Evolutionary conservation across 1,140 invertebrate genomes (phyloP).

Genomic region (Neocloeon triangulifer): DNA sequence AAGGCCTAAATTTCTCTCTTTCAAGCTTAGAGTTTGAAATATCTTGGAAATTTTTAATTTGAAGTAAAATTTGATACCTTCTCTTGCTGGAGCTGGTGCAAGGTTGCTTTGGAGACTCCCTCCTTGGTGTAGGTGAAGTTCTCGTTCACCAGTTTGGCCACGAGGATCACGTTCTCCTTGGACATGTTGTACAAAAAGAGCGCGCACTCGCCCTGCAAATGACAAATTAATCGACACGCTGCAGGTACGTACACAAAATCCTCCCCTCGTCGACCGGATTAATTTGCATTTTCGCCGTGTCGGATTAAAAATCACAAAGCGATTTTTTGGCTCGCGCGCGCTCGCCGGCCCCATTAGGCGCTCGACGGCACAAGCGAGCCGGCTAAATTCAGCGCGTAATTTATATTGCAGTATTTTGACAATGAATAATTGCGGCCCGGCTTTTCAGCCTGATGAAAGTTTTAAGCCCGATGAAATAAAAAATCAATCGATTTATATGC

Average conservation of each 20-base stretch:
- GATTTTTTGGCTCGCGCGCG: too few relatives aligned
- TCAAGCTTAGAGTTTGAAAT: too few relatives aligned
- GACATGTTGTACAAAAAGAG: slow-evolving; percentile 62
- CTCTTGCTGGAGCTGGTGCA: slow-evolving; percentile 32
- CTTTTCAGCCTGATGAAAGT: slow-evolving; percentile 1
- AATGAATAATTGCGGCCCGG: neutral
- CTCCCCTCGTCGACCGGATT: neutral
- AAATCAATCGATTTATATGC: slow-evolving; percentile 7
- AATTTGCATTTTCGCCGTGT: neutral
- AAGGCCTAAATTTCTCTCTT: too few relatives aligned
- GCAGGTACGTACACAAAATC: neutral
- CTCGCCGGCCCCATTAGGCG: too few relatives aligned
- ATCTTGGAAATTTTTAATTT: too few relatives aligned
- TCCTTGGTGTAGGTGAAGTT: slow-evolving; percentile 19
- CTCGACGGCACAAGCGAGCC: too few relatives aligned
- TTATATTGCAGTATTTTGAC: too few relatives aligned
- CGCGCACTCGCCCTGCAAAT: slow-evolving; percentile 53
- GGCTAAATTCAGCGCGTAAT: too few relatives aligned
- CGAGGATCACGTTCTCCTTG: slow-evolving; percentile 66
- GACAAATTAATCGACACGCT: too few relatives aligned
- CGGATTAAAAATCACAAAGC: too few relatives aligned
- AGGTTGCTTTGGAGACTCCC: slow-evolving; percentile 13
- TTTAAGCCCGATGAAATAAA: neutral
- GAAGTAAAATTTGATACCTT: too few relatives aligned
- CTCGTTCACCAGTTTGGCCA: slow-evolving; percentile 47